These are phyloP conservation scores for Tangara arthus DNA, from an alignment of 2,797 vertebrate genomes.

Conservation along the genomic window DNA sequence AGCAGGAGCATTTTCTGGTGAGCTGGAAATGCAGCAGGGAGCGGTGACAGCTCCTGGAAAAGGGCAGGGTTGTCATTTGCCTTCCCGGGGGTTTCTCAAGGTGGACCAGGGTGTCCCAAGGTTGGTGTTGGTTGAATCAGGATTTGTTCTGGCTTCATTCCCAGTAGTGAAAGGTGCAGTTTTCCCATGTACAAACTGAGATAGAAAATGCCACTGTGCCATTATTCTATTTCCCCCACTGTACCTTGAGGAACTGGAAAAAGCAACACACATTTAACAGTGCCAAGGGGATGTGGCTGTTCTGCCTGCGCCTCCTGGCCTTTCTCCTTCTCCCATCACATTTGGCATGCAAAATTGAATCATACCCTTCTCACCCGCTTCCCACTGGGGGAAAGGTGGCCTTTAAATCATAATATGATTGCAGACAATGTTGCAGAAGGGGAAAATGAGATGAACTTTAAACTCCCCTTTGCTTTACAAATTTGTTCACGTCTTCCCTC, in stretches of 20 bases:
- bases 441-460: constrained; percentile 62
- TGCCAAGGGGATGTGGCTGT: constrained; percentile 6
- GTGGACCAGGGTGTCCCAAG: background rate
- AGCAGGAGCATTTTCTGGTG: background rate
- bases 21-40: background rate
- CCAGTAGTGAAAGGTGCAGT: background rate
- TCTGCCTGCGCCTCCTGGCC: constrained; percentile 14
- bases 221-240: background rate
- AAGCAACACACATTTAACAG: background rate
- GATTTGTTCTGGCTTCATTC: constrained; percentile 22
- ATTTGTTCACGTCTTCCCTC: constrained; percentile 36
- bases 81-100: background rate
- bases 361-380: background rate
- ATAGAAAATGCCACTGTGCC: constrained; percentile 10
- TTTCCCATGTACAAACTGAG: background rate
- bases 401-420: constrained; percentile 62
- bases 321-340: constrained; percentile 3
- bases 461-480: constrained; percentile 54
- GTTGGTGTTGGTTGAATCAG: background rate
- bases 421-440: constrained; percentile 43
- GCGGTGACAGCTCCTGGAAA: background rate
- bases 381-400: constrained; percentile 29
- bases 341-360: constrained; percentile 29
- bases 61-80: background rate
- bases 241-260: background rate